Evolutionary conservation across 2,797 vertebrate genomes (phyloP).

Genomic region (Podarcis siculus): DNA sequence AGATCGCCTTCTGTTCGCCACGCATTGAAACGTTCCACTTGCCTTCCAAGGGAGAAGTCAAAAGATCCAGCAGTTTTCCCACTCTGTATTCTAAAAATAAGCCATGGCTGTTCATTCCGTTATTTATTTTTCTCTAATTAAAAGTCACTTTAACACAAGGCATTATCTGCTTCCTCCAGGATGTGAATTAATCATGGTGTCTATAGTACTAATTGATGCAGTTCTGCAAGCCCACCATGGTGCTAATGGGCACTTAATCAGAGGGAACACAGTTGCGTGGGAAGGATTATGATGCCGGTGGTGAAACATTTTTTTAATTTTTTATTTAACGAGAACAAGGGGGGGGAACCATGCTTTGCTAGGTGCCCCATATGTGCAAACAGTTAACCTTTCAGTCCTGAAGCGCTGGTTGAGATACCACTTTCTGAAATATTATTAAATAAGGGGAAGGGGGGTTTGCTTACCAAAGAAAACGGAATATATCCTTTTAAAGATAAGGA

Average conservation of each 20-base stretch:
- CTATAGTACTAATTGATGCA: constrained; percentile 15
- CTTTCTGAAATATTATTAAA: constrained; percentile 20
- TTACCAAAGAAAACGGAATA: constrained; percentile 11
- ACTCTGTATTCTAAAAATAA: constrained; percentile 31
- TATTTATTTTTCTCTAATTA: constrained; percentile 48
- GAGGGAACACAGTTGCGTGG: background rate
- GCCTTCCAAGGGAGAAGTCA: background rate
- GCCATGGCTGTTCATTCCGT: constrained; percentile 9
- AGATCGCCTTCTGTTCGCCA: background rate
- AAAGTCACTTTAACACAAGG: constrained; percentile 41
- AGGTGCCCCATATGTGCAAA: constrained; percentile 10
- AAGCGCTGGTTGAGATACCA: constrained; percentile 7
- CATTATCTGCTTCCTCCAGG: constrained; percentile 36
- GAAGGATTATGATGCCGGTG: background rate
- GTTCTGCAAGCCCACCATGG: constrained; percentile 28
- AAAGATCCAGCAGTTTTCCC: background rate
- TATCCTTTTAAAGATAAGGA: constrained; percentile 35
- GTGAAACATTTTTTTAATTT: background rate
- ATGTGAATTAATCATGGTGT: constrained; percentile 24
- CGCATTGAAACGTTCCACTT: background rate
- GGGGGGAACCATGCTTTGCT: background rate
- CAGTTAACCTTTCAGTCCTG: constrained; percentile 1
- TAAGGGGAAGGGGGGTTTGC: background rate
- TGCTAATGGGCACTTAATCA: constrained; percentile 41
- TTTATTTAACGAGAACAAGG: background rate